These are phyloP conservation scores for Oreamnos americanus DNA, from an alignment of 2,113 vertebrate species.

Conservation along the genomic window DNA sequence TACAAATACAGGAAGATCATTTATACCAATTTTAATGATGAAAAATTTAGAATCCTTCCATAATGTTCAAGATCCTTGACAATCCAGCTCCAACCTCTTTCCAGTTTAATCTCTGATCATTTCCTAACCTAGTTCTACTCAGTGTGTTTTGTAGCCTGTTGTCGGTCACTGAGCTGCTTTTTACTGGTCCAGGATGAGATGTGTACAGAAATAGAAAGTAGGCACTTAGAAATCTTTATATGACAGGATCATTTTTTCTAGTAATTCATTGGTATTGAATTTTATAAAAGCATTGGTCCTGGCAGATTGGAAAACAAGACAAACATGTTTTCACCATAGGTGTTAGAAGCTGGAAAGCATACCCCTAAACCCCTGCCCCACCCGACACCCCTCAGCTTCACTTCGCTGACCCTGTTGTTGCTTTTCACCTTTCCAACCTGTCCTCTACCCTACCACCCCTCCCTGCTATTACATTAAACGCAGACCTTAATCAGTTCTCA, in stretches of 20 bases:
- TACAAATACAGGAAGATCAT: not conserved
- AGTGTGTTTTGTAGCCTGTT: not conserved
- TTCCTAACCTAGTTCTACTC: not conserved
- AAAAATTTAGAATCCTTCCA: not conserved
- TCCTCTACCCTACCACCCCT: not conserved
- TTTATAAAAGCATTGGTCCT: not conserved
- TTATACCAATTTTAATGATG: not conserved
- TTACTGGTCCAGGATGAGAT: not conserved
- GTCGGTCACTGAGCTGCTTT: rapidly evolving
- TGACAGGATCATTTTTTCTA: not conserved
- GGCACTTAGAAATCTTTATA: not conserved
- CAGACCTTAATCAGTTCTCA: not conserved
- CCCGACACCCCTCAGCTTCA: not conserved
- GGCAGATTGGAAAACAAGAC: not conserved
- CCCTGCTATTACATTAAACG: not conserved
- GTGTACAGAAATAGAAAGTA: not conserved
- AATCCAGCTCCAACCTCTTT: not conserved
- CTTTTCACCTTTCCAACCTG: not conserved
- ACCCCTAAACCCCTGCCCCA: not conserved
- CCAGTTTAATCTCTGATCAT: not conserved
- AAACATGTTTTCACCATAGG: not conserved
- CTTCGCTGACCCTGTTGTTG: not conserved
- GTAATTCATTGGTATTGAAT: not conserved
- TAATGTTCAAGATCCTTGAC: not conserved
- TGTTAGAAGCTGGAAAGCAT: not conserved